Evolutionary conservation across 2,888 invertebrate species (phyloP), one percentile per base, ranked within the genome.

Genomic region (Tinea trinotella): DNA sequence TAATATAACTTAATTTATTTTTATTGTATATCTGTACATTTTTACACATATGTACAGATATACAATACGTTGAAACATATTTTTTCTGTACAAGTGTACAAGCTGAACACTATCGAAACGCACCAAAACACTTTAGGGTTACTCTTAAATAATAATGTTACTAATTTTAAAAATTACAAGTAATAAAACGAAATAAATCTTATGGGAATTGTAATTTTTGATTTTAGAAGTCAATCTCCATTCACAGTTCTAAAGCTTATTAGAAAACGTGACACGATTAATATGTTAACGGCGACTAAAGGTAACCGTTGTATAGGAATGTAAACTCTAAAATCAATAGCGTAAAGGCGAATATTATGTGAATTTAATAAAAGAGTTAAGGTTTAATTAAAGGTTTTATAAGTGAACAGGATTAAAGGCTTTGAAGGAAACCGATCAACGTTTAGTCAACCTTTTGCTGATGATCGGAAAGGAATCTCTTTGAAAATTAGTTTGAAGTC

Each of bases 311-410:
- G n/a, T 13, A 40, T 13, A 15, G 13, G n/a, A 40, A 40, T 15
- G 13, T 40, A 15, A 2, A 1, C n/a, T 13, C 13, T 12, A 15
- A 35, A 40, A 40, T 40, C 40, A 3, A 7, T 6, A 13, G 7
- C 6, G 7, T 40, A 40, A 13, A 40, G n/a, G 40, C 13, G 40
- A 40, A 15, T 15, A 40, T 40, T 40, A 40, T 13, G 12, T 35
- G 12, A 35, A 35, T 7, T n/a, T n/a, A 7, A 10, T 40, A 40
- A 40, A 40, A 40, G 46, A 46, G 46, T 46, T 19, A 46, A 17
- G 46, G 46, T 46, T 46, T 46, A 46, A 46, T 46, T 46, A 46
- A 46, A 46, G 46, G 19, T 46, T 46, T 46, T 46, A 46, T 46
- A 46, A 46, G 46, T n/a, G 46, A 19, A 17, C 15, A 46, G 46